Evolutionary conservation across 2,888 invertebrate species (phyloP), one percentile per base, ranked within the genome.

Genomic region (Vandiemenella viatica): DNA sequence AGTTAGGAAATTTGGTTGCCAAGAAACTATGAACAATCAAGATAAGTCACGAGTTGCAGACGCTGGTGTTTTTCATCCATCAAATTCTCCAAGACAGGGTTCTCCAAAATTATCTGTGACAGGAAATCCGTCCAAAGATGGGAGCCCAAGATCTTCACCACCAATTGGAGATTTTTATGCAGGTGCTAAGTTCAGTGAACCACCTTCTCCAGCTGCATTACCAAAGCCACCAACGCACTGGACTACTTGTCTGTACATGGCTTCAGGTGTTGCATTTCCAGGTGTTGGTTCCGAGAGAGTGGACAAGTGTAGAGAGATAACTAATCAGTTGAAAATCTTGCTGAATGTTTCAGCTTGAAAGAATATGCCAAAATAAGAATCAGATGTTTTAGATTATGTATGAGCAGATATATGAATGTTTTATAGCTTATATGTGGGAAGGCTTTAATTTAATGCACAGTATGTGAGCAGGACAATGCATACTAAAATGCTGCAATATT

Each of bases 171-270:
- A 53, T 55, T 53, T 57, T 65, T 74, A 0, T 65, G 86, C 86
- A 55, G 84, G 79, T 62, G 81, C 84, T 63, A 86, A 85, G 66
- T 87, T 85, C 72, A 83, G 83, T 61, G 83, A 83, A 58, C 81
- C 87, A 48, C 87, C 87, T 45, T 77, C 83, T 50, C 83, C 87
- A 41, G 77, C 78, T 58, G 79, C 80, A 55, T 69, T 87, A 61
- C 87, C 87, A 51, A 82, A 79, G 63, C 87, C 87, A 59, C 87
- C 87, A 51, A 74, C 75, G 56, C 83, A 82, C 67, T 88, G 87
- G 87, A 77, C 78, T 66, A 66, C 65, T 53, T 50, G 50, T 37
- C 44, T 50, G 42, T 49, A 48, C 46, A 52, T 52, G 51, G 44
- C 50, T 32, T 57, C 54, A 37, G 55, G 55, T 19, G 51, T 50